Evolutionary conservation across 1,140 invertebrate species (phyloP), one percentile per base, ranked within the genome.

Genomic region (Neodiprion lecontei): DNA sequence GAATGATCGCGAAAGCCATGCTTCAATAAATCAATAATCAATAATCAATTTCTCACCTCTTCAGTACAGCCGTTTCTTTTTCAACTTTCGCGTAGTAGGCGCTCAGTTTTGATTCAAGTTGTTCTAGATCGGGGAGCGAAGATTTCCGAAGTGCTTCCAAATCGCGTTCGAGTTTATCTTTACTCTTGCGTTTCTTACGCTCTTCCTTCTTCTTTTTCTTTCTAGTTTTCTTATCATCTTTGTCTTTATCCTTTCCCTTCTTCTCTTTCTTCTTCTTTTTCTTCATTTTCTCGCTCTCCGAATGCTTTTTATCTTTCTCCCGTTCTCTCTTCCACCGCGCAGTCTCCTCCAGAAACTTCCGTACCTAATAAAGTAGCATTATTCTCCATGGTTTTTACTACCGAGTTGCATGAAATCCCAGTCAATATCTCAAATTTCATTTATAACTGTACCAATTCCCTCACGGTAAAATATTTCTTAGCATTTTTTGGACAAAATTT

Each of bases 321-420:
- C 87, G 87, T 69, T 88, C 86, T n/a, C 84, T 83, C 79, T 95
- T 95, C 89, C 94, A 95, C 80, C 93, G 92, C 53, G 91, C 92
- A 9, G 94, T 94, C 79, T 96, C 94, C 78, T 94, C 94, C 67
- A 96, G 87, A 81, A 96, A 95, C 82, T 94, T 95, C 3, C 94
- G 90, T 50, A 96, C 93, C 88, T 88, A 68, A 67, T 47, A 73
- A 74, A 72, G 53, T 61, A 61, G 53, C 53, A 61, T 50, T 69
- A 21, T 14, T 69, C 17, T 14, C 67, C 40, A 21, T 23, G 40
- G n/a, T 47, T 69, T 69, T 61, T 61, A 9, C 11, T 23, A 40
- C 11, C 40, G 9, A 14, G 61, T 74, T 61, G 50, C 21, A 65
- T 40, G n/a, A 49, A 70, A 72, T 65, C 61, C 70, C 53, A 75